Base-by-base conservation (phyloP, 2,113 vertebrate species). In the Podilymbus podiceps region DNA sequence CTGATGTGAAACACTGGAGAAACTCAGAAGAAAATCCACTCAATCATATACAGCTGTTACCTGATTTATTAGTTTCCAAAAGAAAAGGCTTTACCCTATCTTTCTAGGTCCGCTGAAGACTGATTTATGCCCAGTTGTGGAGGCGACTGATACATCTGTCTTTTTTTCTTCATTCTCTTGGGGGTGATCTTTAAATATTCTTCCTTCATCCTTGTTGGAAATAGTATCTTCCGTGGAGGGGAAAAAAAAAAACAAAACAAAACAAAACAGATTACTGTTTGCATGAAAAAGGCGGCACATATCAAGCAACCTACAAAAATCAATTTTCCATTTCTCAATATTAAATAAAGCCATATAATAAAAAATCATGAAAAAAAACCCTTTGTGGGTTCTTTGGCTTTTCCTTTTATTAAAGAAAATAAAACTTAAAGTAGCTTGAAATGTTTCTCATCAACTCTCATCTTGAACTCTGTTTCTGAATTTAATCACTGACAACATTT, bases 1-100 rank as follows among this genome's bases (percentile, higher is more conserved):
- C 31, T 82, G 50, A 71, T 91, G 30, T 87, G 40, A 21, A 78
- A 89, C 5, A 17, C 18, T 71, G n/a, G 85, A 67, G 47, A 77
- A 50, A 46, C 28, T 55, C 47, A 24, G 86, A 97, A 38, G 50
- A 64, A 59, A 88, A 53, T 50, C 15, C 63, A 44, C 40, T 21
- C 24, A 56, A 8, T 4, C 42, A 20, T 24, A 52, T 17, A n/a
- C 25, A 77, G 19, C 31, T 88, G 25, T 5, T 94, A 85, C 17
- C n/a, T 6, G 1, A 66, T 71, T 72, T 49, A 74, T 49, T 38
- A 40, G 6, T 80, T 92, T 66, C 50, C 27, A 83, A 69, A 88
- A 38, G 18, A 28, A 76, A 44, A 80, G 14, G 31, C 89, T 83
- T 98, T 97, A 99, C 99, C 99, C 98, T 94, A 98, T 99, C 91